Base-by-base conservation (phyloP, 2,797 vertebrate genomes). In the Limosa lapponica region DNA sequence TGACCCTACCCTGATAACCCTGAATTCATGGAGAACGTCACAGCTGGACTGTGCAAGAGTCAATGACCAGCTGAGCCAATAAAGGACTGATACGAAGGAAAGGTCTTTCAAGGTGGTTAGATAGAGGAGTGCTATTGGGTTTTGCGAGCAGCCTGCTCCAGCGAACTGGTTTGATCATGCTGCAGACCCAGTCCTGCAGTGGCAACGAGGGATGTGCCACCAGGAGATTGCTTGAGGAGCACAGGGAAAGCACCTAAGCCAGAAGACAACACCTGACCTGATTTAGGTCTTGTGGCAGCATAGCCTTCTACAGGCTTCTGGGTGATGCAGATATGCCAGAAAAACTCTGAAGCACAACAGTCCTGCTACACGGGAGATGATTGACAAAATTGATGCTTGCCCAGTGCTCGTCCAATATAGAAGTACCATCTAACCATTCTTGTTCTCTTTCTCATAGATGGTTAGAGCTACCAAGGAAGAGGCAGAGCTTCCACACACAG, bases 11-110 rank as follows among this genome's bases (percentile, higher is more conserved):
- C n/a, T 34, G 84, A 55, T 85, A 85, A 83, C 41, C 25, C 10
- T 16, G 65, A 94, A 71, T 46, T 61, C 37, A 30, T 32, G 52
- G 67, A 69, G 72, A 89, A 78, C 0, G 2, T 74, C 81, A 89
- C 46, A 86, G 59, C 74, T 89, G 81, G 59, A 46, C 78, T 78
- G 41, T 28, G 69, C 57, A 65, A 28, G 67, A 67, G 74, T 39
- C 77, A 82, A 22, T 36, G 86, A 44, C 87, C 95, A 89, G 82
- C 90, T 94, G 93, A 93, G 41, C 52, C 92, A 93, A 87, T 78
- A 82, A 17, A 94, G 71, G 13, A 23, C 64, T 82, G 78, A 65
- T 78, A 87, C 0, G 48, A 82, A 70, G 34, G 36, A 36, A 49
- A 95, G 71, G 78, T 85, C 48, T 94, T 94, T 82, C 78, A 67